Percentiles rank a stretch among this genome's conserved stretches.
Conservation (phyloP, 2,113 vertebrate species). For the Oceanodroma tethys region DNA sequence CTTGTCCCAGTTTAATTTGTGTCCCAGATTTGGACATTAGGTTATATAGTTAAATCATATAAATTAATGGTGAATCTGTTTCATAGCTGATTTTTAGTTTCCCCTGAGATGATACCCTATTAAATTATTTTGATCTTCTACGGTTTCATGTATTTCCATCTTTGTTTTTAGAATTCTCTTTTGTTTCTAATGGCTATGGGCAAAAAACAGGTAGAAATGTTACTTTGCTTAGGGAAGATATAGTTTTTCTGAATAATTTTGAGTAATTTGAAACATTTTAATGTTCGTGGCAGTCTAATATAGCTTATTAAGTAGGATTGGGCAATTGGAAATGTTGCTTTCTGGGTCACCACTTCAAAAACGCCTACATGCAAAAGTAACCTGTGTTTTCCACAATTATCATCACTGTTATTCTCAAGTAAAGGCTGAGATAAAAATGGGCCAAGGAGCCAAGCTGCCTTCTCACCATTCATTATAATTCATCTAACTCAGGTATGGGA, state of each 20-base stretch:
- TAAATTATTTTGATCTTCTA: slow-evolving; percentile 19
- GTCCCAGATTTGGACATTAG: slow-evolving; percentile 59
- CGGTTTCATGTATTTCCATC: not conserved
- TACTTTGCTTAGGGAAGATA: not conserved
- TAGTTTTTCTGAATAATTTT: not conserved
- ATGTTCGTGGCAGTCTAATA: not conserved
- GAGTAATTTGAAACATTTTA: not conserved
- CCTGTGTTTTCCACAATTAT: not conserved
- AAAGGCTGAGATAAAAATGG: not conserved
- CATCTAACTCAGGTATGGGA: not conserved
- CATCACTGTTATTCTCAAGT: not conserved
- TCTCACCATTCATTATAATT: not conserved
- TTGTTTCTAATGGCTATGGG: not conserved
- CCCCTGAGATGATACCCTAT: slow-evolving; percentile 36
- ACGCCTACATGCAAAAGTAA: not conserved
- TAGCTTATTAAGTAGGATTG: not conserved
- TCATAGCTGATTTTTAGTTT: slow-evolving; percentile 46
- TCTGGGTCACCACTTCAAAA: not conserved
- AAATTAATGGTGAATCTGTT: slow-evolving; percentile 60
- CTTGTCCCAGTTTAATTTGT: slow-evolving; percentile 65
- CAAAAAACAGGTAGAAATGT: not conserved
- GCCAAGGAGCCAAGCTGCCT: not conserved
- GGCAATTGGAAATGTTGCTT: not conserved
- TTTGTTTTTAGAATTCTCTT: not conserved
- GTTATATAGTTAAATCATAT: slow-evolving; percentile 57